Evolutionary conservation across 2,797 vertebrate genomes (phyloP).

Genomic region (Etheostoma nigrum): DNA sequence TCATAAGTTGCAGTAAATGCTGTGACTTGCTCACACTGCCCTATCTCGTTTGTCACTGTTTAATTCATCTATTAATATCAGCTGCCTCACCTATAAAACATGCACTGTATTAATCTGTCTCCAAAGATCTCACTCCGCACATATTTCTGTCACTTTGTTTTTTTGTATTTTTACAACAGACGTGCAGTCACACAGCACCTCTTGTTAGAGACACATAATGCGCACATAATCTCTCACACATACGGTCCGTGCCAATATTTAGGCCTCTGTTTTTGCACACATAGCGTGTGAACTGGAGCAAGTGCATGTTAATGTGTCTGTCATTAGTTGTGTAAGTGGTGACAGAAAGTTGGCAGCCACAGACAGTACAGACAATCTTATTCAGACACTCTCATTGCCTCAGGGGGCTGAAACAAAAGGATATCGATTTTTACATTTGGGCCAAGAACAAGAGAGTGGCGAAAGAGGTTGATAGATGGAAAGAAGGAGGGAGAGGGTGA

Average conservation of each 20-base stretch:
- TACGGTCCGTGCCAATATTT: conserved; percentile 21
- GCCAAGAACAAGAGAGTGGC: conserved; percentile 80
- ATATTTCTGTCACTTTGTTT: conserved; percentile 35
- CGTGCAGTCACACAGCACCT: conserved; percentile 9
- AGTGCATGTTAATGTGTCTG: conserved; percentile 77
- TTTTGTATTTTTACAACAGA: conserved; percentile 8
- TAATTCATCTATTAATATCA: conserved; percentile 62
- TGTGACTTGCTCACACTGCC: conserved; percentile 41
- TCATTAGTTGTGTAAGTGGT: conserved; percentile 81
- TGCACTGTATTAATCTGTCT: conserved; percentile 50
- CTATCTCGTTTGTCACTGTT: conserved; percentile 43
- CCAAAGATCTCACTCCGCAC: conserved; percentile 43
- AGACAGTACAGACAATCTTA: conserved; percentile 66
- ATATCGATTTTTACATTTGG: conserved; percentile 83
- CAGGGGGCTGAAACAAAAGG: conserved; percentile 72
- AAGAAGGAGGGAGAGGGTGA: conserved; percentile 63
- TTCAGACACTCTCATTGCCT: conserved; percentile 77
- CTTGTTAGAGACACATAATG: conserved; percentile 5
- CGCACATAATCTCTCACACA: neutral
- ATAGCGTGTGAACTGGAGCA: conserved; percentile 45
- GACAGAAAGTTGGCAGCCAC: conserved; percentile 78
- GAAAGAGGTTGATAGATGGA: conserved; percentile 74
- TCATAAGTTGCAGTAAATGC: conserved; percentile 59
- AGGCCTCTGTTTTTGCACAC: conserved; percentile 32
- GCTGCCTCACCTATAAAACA: conserved; percentile 67